Percentiles rank a stretch among this genome's conserved stretches.
These are phyloP conservation scores for Acinonyx jubatus DNA, from an alignment of 2,113 vertebrate genomes.

Conservation along the genomic window DNA sequence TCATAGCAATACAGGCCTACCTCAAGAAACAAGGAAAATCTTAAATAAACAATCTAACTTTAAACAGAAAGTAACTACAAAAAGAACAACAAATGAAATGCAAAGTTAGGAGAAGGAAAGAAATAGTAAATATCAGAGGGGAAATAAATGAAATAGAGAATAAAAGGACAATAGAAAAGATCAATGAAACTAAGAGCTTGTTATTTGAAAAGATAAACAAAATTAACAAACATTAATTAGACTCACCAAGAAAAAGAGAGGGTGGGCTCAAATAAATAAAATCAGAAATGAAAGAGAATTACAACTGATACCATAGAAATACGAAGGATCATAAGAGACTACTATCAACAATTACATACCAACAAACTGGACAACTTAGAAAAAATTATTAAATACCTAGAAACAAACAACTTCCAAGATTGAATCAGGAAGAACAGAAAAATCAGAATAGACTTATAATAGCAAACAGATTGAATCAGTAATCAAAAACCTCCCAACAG, in stretches of 20 bases:
- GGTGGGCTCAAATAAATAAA: background rate
- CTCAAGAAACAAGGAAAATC: background rate
- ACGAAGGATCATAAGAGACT: background rate
- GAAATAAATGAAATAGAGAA: background rate
- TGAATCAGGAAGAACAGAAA: background rate
- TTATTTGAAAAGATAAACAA: background rate
- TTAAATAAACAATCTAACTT: background rate
- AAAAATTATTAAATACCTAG: background rate
- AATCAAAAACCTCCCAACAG: background rate
- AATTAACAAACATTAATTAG: background rate
- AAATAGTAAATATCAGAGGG: background rate
- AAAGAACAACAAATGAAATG: background rate
- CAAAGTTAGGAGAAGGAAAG: background rate
- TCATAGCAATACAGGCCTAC: background rate
- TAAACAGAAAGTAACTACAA: background rate
- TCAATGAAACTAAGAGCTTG: background rate
- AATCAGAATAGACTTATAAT: background rate
- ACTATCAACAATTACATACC: background rate
- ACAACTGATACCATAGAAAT: background rate
- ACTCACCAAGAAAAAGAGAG: background rate
- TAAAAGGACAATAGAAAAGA: background rate
- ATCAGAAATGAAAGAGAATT: background rate
- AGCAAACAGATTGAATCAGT: background rate
- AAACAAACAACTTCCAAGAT: background rate
- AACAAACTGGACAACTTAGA: background rate